Conservation (phyloP, 2,113 vertebrate genomes). For the Prunella himalayana region DNA sequence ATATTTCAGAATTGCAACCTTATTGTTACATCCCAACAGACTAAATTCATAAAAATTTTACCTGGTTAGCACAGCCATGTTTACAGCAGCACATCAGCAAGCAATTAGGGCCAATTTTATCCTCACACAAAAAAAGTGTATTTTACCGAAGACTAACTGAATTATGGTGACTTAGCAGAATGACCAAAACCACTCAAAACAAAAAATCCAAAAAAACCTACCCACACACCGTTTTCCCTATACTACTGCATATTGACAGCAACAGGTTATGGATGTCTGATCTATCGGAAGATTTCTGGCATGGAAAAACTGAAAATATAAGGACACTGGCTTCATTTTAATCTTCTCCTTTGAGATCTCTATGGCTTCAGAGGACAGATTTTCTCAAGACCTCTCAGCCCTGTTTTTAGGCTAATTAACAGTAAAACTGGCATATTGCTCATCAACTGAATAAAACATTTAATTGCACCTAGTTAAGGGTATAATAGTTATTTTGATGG, state of each 20-base stretch:
- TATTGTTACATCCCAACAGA: neutral
- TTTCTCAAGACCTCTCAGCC: neutral
- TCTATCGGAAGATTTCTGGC: neutral
- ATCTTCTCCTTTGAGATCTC: neutral
- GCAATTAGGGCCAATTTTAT: neutral
- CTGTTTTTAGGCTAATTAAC: neutral
- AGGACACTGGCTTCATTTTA: neutral
- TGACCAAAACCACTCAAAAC: neutral
- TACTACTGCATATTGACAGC: neutral
- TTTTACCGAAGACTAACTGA: neutral
- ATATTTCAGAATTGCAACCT: neutral
- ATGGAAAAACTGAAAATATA: neutral
- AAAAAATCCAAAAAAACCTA: neutral
- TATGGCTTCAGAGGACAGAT: neutral
- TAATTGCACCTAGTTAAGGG: neutral
- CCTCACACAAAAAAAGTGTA: neutral
- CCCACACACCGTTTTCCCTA: neutral
- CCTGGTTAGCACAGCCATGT: neutral
- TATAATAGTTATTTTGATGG: neutral
- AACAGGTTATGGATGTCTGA: neutral
- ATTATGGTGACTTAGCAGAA: neutral
- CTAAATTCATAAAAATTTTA: neutral
- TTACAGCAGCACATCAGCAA: neutral
- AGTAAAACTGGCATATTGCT: neutral
- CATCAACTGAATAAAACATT: conserved; percentile 2